Evolutionary conservation across 2,113 vertebrate species (phyloP), one percentile per base, ranked within the genome.

Genomic region (Hystrix brachyura): DNA sequence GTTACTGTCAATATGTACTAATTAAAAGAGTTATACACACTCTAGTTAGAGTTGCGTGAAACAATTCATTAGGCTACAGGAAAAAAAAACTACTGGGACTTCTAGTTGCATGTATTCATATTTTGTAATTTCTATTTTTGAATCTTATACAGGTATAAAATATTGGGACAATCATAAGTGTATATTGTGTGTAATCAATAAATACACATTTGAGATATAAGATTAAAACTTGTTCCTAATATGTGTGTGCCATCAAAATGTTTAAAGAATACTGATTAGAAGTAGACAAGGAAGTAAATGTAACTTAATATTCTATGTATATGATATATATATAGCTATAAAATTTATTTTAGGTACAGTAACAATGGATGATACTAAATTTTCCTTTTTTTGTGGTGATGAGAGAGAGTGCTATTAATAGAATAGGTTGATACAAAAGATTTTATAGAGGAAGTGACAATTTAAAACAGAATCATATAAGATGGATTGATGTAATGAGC

Each of bases 81-180:
- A 15, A 76, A 82, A 59, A 59, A 82, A 3, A n/a, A 46, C 25
- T 29, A 7, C 64, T 88, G 51, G 3, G 76, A 84, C 3, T 80
- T 71, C 19, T 65, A 29, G 72, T 57, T 29, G n/a, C 72, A 88
- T 80, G 53, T 88, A 57, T 85, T 74, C 1, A 60, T 60, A 5
- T 18, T 93, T 67, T 76, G 21, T 7, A 87, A 81, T 90, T 86
- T 95, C 25, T 76, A 55, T 76, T 74, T 87, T 62, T 94, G 34
- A 76, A 34, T 32, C 57, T 59, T 53, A 57, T 62, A 55, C 32
- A 11, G 67, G 23, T 64, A 59, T 34, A 80, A 94, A 89, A 82
- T 60, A 76, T 87, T 80, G 23, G 3, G 74, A 51, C 2, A 65
- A 2, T 46, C 90, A 9, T 51, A 38, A 3, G n/a, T 84, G 25